These are phyloP conservation scores for Tachina grossa DNA, from an alignment of 2,888 invertebrate genomes.

Conservation along the genomic window DNA sequence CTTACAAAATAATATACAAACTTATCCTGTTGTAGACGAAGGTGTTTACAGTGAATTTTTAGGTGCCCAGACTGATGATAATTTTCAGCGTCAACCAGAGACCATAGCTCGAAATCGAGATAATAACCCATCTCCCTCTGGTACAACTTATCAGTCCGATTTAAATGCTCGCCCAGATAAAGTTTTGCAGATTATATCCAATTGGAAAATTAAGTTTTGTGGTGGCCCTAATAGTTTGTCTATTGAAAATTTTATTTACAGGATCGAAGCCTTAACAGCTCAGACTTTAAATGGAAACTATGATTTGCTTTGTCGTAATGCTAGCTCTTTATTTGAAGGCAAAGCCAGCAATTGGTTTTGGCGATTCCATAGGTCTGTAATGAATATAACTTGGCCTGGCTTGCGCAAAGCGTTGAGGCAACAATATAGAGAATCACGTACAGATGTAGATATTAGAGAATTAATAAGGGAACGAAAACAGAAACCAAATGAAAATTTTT, in stretches of 20 bases:
- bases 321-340: too few relatives aligned
- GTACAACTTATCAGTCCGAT: not conserved
- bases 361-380: slow-evolving; percentile 51
- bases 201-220: too few relatives aligned
- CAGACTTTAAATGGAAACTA: too few relatives aligned
- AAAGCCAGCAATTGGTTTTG: slow-evolving; percentile 49
- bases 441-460: slow-evolving; percentile 22
- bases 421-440: slow-evolving; percentile 32
- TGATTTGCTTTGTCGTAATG: too few relatives aligned
- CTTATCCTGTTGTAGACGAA: too few relatives aligned
- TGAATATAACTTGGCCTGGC: slow-evolving; percentile 29
- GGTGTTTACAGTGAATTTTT: too few relatives aligned
- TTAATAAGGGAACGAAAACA: slow-evolving; percentile 28
- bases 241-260: slow-evolving; percentile 19
- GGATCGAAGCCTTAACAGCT: slow-evolving; percentile 36
- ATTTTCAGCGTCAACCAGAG: too few relatives aligned
- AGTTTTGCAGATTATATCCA: too few relatives aligned
- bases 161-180: not conserved
- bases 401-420: slow-evolving; percentile 39
- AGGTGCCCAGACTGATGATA: too few relatives aligned
- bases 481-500: slow-evolving; percentile 1
- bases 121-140: not conserved
- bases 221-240: slow-evolving; percentile 25
- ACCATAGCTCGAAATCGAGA: too few relatives aligned
- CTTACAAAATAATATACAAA: too few relatives aligned